Base-by-base conservation (phyloP, 1,140 invertebrate species). In the Cheumatopsyche charites region DNA sequence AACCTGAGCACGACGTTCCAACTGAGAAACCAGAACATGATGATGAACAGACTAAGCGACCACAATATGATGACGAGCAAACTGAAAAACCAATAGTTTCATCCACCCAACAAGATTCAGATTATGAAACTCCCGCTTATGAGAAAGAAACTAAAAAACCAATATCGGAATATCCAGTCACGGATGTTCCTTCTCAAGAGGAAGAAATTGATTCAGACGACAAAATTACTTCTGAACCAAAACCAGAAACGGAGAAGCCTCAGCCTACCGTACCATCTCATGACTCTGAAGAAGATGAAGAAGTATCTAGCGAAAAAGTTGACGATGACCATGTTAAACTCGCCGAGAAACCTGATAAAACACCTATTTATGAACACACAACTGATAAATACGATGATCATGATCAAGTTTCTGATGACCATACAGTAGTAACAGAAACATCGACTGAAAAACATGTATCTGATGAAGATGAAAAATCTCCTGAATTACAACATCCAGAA, bases 331-430 rank as follows among this genome's bases (percentile, higher is more conserved):
- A 66, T 41, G 36, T 7, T 66, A 9, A 23, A 11, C 25, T 13
- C n/a, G 43, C 63, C 6, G 26, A 47, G 6, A 52, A 61, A 26
- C 67, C 69, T 21, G 45, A 69, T n/a, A 7, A 62, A 7, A 67
- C n/a, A 55, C 41, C 66, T 45, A 36, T 42, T 62, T 29, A 73
- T 62, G 49, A 25, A 62, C 66, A 68, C 17, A 42, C 25, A 19
- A 72, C 71, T 61, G 63, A 23, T 41, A 17, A 17, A 52, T 12
- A 5, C 12, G 29, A 21, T 21, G 12, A 52, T 41, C 47, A 3
- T 36, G 45, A n/a, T 26, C 2, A 11, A 26, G n/a, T 61, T 49
- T 12, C 12, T 21, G 23, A 62, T 43, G 55, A 11, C 17, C 21
- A 41, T 9, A 36, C 29, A 15, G 63, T 36, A 63, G 12, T 15